These are phyloP conservation scores for Buceros bicornis DNA, from an alignment of 2,797 vertebrate genomes.

Conservation along the genomic window DNA sequence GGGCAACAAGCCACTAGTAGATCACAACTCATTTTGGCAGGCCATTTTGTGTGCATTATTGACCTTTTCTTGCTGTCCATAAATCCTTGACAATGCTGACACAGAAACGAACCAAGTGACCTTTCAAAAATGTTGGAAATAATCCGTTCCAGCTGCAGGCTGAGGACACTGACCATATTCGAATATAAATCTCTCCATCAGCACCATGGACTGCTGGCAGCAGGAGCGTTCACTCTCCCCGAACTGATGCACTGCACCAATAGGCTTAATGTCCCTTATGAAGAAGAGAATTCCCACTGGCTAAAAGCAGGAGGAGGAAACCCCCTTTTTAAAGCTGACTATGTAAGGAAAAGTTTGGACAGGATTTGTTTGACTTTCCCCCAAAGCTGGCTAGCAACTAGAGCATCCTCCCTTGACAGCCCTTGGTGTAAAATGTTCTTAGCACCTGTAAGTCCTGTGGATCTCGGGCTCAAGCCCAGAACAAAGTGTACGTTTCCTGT, in stretches of 20 bases:
- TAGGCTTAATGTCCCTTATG: not conserved
- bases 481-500: not conserved
- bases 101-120: constrained; percentile 65
- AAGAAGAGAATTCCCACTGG: not conserved
- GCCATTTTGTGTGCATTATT: constrained; percentile 69
- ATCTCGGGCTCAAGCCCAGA: not conserved
- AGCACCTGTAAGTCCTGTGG: not conserved
- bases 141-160: constrained; percentile 71
- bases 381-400: not conserved
- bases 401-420: not conserved
- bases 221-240: not conserved
- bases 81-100: constrained; percentile 70
- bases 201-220: constrained; percentile 60
- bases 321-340: not conserved
- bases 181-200: constrained; percentile 69
- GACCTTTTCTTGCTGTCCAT: constrained; percentile 72
- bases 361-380: not conserved
- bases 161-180: constrained; percentile 67
- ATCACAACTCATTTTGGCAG: constrained; percentile 71
- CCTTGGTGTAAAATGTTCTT: not conserved
- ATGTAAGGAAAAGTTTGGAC: not conserved
- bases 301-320: not conserved
- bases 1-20: constrained; percentile 50
- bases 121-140: constrained; percentile 74
- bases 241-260: constrained; percentile 27